Evolutionary conservation across 2,888 invertebrate genomes (phyloP).

Genomic region (Linyphia triangularis): DNA sequence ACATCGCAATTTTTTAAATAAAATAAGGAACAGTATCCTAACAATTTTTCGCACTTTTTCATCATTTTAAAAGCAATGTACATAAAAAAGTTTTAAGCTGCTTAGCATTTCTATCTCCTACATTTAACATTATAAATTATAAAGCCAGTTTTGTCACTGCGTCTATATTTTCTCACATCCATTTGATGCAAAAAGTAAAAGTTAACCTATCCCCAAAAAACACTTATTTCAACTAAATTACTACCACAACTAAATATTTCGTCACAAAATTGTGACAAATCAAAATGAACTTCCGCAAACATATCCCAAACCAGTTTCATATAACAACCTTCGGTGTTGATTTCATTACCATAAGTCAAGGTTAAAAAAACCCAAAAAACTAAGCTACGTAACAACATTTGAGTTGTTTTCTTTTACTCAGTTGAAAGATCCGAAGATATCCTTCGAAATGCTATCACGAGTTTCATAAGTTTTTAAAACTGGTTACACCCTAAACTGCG

Average conservation of each 20-base stretch:
- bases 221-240: no score
- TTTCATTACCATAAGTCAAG: neutral
- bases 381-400: neutral
- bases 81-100: no score
- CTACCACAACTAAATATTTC: neutral
- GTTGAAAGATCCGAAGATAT: neutral
- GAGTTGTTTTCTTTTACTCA: neutral
- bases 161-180: no score
- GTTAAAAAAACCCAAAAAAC: neutral
- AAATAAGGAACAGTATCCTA: no score
- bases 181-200: no score
- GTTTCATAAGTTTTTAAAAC: neutral
- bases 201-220: no score
- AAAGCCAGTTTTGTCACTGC: no score
- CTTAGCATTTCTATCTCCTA: no score
- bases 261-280: neutral
- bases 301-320: neutral
- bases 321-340: neutral
- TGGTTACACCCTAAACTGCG: neutral
- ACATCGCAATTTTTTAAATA: no score
- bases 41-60: no score
- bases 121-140: no score
- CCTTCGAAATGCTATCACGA: neutral
- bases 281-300: neutral
- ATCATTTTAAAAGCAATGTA: no score